These are phyloP conservation scores for Drosophila sucinea DNA, from an alignment of 1,140 invertebrate species.

Conservation along the genomic window DNA sequence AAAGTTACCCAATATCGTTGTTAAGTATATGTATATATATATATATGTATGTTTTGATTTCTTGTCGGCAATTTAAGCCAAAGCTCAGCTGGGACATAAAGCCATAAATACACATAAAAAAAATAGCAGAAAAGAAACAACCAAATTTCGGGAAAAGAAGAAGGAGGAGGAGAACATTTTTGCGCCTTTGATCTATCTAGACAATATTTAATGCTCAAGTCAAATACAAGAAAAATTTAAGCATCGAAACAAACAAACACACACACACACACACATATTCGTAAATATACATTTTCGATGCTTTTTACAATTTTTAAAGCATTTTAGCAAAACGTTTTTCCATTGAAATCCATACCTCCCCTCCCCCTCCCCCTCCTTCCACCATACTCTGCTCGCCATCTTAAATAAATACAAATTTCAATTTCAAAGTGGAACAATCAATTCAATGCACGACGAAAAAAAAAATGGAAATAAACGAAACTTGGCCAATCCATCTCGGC, in stretches of 20 bases:
- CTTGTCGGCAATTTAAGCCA: conserved; percentile 13
- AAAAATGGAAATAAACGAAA: not conserved
- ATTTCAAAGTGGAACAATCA: conserved; percentile 2
- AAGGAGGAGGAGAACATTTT: not conserved
- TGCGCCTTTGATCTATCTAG: conserved; percentile 9
- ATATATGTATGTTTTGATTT: conserved; percentile 1
- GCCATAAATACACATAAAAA: conserved; percentile 11
- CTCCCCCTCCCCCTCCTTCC: no score
- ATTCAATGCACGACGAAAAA: not conserved
- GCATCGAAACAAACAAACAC: not conserved
- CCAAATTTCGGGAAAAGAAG: not conserved
- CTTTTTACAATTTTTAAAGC: not conserved
- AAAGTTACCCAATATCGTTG: conserved; percentile 9
- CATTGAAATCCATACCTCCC: not conserved
- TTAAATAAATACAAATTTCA: conserved; percentile 11
- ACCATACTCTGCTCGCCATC: not conserved
- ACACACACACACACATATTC: not conserved
- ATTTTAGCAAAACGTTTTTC: not conserved
- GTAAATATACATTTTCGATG: not conserved
- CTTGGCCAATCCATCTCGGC: no score
- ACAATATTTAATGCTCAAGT: conserved; percentile 6
- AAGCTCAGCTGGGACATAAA: conserved; percentile 12
- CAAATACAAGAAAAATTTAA: conserved; percentile 3
- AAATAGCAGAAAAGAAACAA: conserved; percentile 1
- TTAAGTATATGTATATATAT: not conserved